Conservation (phyloP, 92 coral and sea anemone species). For the Parazoanthus swiftii region DNA sequence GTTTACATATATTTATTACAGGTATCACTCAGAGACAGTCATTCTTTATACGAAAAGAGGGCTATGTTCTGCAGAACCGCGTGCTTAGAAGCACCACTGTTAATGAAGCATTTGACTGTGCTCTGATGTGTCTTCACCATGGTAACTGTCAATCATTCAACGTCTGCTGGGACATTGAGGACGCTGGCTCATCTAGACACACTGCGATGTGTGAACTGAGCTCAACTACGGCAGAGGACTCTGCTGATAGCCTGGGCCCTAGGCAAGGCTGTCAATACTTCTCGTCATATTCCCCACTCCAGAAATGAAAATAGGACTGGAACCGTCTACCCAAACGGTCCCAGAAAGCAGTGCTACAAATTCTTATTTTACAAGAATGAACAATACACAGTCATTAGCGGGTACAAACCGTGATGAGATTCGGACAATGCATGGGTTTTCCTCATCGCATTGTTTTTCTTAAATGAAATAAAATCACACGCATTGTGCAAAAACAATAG, state of each 20-base stretch:
- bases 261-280: conserved; percentile 6
- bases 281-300: no score
- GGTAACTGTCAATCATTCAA: conserved; percentile 25
- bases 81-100: conserved; percentile 19
- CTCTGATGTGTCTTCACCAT: conserved; percentile 1
- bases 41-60: neutral
- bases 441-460: no score
- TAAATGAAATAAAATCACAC: no score
- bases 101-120: neutral
- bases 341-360: no score
- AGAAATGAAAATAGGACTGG: no score
- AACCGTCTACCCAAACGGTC: no score
- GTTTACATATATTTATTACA: neutral
- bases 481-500: no score
- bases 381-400: no score
- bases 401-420: no score
- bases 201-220: neutral
- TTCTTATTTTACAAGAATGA: no score
- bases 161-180: neutral
- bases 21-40: neutral
- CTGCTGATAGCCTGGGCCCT: neutral
- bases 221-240: neutral
- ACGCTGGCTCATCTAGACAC: neutral
- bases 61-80: conserved; percentile 3
- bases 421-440: no score